These are phyloP conservation scores for Pterostichus niger DNA, from an alignment of 2,888 invertebrate species.

Conservation along the genomic window DNA sequence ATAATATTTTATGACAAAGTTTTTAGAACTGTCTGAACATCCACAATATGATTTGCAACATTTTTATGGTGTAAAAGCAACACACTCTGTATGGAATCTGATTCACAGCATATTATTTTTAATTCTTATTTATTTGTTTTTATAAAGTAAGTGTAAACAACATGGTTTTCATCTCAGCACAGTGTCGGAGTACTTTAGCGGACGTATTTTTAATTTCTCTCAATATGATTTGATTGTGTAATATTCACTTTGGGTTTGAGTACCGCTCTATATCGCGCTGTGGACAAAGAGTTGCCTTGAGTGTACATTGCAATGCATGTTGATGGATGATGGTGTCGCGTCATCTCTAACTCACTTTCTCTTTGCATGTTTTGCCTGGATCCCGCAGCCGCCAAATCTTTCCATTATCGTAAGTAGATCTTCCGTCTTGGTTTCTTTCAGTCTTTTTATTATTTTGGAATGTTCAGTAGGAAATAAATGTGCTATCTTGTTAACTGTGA, in stretches of 20 bases:
- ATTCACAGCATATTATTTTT: slow-evolving; percentile 2
- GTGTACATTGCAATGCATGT: slow-evolving; percentile 58
- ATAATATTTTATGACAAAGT: too few relatives aligned
- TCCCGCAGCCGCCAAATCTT: slow-evolving; percentile 72
- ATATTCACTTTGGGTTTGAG: slow-evolving; percentile 26
- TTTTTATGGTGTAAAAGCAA: too few relatives aligned
- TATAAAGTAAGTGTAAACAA: not conserved
- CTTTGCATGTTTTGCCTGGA: slow-evolving; percentile 65
- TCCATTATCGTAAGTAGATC: slow-evolving; percentile 74
- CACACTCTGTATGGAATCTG: too few relatives aligned
- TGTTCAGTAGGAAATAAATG: slow-evolving; percentile 55
- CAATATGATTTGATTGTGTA: slow-evolving; percentile 9
- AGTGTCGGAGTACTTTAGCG: not conserved
- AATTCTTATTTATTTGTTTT: not conserved
- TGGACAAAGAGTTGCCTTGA: slow-evolving; percentile 31
- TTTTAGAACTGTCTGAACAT: too few relatives aligned
- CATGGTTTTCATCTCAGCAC: not conserved
- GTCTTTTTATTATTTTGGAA: slow-evolving; percentile 48
- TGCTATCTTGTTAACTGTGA: slow-evolving; percentile 5
- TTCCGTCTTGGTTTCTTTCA: slow-evolving; percentile 52
- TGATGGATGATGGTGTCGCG: slow-evolving; percentile 50
- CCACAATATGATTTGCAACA: too few relatives aligned
- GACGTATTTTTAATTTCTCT: slow-evolving; percentile 3
- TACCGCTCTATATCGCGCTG: slow-evolving; percentile 4
- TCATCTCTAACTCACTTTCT: slow-evolving; percentile 61